phyloP scores from a whole-genome alignment of 2,888 invertebrate genomes.

The Coelogynopora nodosa region DNA sequence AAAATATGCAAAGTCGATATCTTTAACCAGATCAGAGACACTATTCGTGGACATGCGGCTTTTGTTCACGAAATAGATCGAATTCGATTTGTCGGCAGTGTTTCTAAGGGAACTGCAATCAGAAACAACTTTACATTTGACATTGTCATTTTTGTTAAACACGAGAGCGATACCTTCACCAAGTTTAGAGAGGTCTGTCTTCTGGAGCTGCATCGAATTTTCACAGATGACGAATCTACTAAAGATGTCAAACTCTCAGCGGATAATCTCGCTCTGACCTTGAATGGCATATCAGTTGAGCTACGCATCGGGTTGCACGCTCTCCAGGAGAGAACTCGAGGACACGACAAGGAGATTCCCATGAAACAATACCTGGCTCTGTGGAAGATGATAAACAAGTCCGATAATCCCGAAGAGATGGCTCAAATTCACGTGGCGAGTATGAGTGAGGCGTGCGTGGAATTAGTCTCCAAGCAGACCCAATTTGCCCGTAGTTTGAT shows the following conservation, averaged over 20 bases:
- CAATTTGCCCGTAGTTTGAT: not conserved
- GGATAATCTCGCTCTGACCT: not conserved
- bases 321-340: not conserved
- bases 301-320: not conserved
- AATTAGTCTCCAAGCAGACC: not conserved
- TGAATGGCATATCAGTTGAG: not conserved
- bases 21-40: not conserved
- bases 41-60: not conserved
- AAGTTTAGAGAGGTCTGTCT: not conserved
- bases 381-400: not conserved
- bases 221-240: not conserved
- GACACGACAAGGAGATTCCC: not conserved
- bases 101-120: not conserved
- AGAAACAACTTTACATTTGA: not conserved
- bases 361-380: not conserved
- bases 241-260: not conserved
- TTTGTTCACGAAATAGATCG: conserved; percentile 6
- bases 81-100: not conserved
- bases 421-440: not conserved
- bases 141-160: not conserved
- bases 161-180: not conserved
- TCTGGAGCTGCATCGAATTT: not conserved
- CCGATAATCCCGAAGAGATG: not conserved
- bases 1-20: not conserved
- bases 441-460: not conserved